A percentile compares a stretch with the other conserved stretches of the same genome.
Evolutionary conservation across 2,888 invertebrate species (phyloP).

Genomic region (Nebria brevicollis): DNA sequence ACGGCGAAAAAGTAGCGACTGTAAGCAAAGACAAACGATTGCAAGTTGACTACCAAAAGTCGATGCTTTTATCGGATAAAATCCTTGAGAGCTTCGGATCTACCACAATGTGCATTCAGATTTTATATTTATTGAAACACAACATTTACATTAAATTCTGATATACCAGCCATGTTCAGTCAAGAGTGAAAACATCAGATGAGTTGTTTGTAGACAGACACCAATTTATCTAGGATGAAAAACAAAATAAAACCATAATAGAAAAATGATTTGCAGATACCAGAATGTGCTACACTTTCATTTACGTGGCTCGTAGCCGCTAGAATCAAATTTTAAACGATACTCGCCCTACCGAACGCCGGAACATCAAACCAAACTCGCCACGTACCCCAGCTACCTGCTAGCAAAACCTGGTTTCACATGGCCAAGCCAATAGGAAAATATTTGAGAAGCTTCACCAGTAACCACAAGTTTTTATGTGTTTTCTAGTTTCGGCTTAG

Average conservation of each 20-base stretch:
- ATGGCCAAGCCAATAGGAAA: not conserved
- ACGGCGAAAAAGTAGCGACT: not conserved
- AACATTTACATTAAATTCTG: not conserved
- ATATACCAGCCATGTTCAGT: not conserved
- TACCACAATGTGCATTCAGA: not conserved
- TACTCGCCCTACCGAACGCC: slow-evolving; percentile 14
- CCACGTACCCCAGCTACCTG: not conserved
- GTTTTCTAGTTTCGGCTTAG: not conserved
- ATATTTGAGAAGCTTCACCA: not conserved
- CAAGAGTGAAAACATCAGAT: not conserved
- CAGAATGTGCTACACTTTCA: slow-evolving; percentile 24
- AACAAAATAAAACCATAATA: slow-evolving; percentile 16
- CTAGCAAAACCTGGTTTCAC: not conserved
- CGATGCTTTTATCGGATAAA: not conserved
- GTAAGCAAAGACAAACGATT: not conserved
- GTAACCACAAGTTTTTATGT: not conserved
- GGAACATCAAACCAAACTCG: not conserved
- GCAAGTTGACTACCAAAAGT: not conserved
- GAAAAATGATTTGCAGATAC: slow-evolving; percentile 30
- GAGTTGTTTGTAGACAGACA: slow-evolving; percentile 24
- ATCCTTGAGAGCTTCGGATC: not conserved
- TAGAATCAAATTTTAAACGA: slow-evolving; percentile 38
- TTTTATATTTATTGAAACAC: not conserved
- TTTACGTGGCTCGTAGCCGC: slow-evolving; percentile 26
- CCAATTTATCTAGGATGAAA: slow-evolving; percentile 22